Evolutionary conservation across 2,113 vertebrate genomes (phyloP), one percentile per base, ranked within the genome.

Genomic region (Sorex araneus): DNA sequence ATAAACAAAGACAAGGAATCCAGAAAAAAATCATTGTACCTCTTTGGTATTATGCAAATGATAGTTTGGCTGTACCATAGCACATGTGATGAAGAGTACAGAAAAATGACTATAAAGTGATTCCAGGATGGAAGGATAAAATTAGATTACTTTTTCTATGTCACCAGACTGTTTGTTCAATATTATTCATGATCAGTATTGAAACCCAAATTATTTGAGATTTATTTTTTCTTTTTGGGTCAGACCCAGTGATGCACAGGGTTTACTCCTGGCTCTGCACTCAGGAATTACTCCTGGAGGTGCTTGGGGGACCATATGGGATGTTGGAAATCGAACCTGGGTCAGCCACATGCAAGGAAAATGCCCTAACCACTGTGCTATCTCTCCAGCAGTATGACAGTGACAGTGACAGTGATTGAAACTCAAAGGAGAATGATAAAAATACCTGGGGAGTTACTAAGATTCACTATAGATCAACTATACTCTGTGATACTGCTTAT

Each of bases 11-110:
- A 2, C 25, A 69, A 28, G 6, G 63, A 66, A 15, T 9, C 28
- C 45, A 11, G 69, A 79, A 40, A 6, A 60, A 60, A 50, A 50
- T 64, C 40, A 73, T 25, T 30, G 25, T 64, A 45, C 19, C 34
- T 1, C 3, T 23, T 13, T 1, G 45, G 16, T 0, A 9, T 9
- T 60, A 13, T 5, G 2, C 2, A 25, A 30, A 18, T 13, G 10
- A 16, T 25, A 27, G 1, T 63, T 60, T 76, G 18, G 4, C 23
- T 7, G 83, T 30, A 75, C 6, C 6, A 30, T 25, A 80, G 28
- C 67, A 4, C 54, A 30, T 0, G 12, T 10, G n/a, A 64, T 45
- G n/a, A 60, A 36, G 2, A 10, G 47, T 50, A 8, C 6, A 8
- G 3, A 6, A 43, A 9, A 66, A 34, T 4, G 23, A 27, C 7